Evolutionary conservation across 1,140 invertebrate species (phyloP), one percentile per base, ranked within the genome.

Genomic region (Heliconius himera): DNA sequence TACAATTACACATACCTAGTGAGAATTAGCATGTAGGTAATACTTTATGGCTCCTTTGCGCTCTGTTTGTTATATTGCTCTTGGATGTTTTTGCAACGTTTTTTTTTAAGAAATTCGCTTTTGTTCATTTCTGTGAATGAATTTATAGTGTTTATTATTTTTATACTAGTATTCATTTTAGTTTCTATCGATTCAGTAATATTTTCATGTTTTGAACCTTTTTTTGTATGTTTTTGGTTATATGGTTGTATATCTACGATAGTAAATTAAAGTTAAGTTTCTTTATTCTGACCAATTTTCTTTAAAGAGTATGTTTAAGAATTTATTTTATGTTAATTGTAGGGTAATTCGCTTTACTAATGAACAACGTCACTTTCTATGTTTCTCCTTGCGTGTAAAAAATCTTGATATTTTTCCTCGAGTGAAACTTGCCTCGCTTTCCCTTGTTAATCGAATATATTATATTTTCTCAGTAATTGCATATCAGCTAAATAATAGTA

Each of bases 21-120:
- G 86, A 86, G 90, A 91, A 94, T 94, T 93, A 94, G 92, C 92
- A 94, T 94, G 92, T 92, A 86, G 89, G 88, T 92, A 92, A 91
- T 91, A 90, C 85, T 92, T 90, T 91, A 93, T 92, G 87, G 87
- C 84, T 89, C 83, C 77, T 89, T 92, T 92, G 81, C 82, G 93
- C 93, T 94, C 93, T 94, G 91, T 93, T 85, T 79, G 82, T 51
- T 78, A 81, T 86, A 83, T 90, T 85, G 88, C 86, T 91, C 90
- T 89, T 85, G 79, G 84, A 83, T 84, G 87, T 93, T 91, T 94
- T 92, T 93, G 91, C 87, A 93, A 93, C 84, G 83, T 46, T 16
- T 83, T 79, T 88, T 90, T 90, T 88, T 90, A 89, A 88, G 86
- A 84, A 86, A 90, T 80, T 88, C 80, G 88, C 85, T 91, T 90